Base-by-base conservation (phyloP, 1,140 invertebrate species). In the Lerema accius region DNA sequence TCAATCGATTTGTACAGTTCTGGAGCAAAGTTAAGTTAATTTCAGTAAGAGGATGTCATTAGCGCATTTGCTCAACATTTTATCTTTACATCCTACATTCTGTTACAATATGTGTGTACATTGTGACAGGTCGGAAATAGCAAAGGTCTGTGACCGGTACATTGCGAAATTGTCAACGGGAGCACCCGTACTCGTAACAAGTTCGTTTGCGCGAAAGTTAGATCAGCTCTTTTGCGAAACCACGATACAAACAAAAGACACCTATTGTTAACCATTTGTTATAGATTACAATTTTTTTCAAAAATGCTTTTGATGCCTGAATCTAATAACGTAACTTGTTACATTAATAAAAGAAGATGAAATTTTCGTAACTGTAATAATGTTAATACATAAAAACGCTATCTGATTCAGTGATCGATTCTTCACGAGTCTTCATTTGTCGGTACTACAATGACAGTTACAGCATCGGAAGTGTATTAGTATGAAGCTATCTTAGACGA, bases 41-140 rank as follows among this genome's bases (percentile, higher is more conserved):
- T 66, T 40, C 23, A 46, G 35, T 19, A 49, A 69, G 62, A 69
- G 62, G 67, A 69, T 69, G 67, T 69, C 58, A 65, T 69, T 69
- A 69, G 46, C 46, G 42, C 56, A 48, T 64, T 65, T 65, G 37
- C 67, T 65, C 67, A 65, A 69, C 58, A 40, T 49, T 40, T 69
- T 69, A 69, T 69, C 62, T 63, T 39, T 48, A 56, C 40, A 32
- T 46, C 43, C 35, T 59, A 40, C 14, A 37, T 19, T 16, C 7
- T 28, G 55, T 42, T 56, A 64, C 50, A 46, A 55, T 56, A 56
- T 63, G 45, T 37, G 42, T 39, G 9, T 49, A 69, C 58, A 69
- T 60, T 61, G 49, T 66, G 46, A 60, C 56, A 32, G 55, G 35
- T 63, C 46, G 46, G 55, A 59, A 50, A 65, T 65, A 65, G 39